A percentile compares a stretch with the other conserved stretches of the same genome.
Conservation (phyloP, 2,888 invertebrate species). For the Achlya flavicornis region DNA sequence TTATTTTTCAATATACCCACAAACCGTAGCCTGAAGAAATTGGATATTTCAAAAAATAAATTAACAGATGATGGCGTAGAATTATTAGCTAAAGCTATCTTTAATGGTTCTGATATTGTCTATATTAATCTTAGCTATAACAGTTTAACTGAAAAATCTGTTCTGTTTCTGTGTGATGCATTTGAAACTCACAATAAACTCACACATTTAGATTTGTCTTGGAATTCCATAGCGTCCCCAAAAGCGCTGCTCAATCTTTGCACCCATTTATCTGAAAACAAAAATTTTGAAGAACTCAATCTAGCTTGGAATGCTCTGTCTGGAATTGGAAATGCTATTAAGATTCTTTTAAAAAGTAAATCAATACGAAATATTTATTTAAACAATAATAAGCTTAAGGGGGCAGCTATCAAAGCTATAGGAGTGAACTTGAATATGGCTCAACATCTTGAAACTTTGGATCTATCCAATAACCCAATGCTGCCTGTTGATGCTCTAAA, state of each 20-base stretch:
- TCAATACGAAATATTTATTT: conserved; percentile 49
- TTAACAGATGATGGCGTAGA: conserved; percentile 54
- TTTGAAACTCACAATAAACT: conserved; percentile 57
- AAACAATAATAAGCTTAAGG: conserved; percentile 57
- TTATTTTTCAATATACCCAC: conserved; percentile 42
- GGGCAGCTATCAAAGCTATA: conserved; percentile 45
- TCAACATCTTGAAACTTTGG: conserved; percentile 49
- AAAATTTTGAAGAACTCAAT: conserved; percentile 50
- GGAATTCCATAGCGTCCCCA: conserved; percentile 56
- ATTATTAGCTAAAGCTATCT: conserved; percentile 46
- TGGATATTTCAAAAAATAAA: conserved; percentile 58
- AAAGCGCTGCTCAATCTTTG: conserved; percentile 48
- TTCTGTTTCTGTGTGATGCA: conserved; percentile 45
- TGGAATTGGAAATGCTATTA: conserved; percentile 50
- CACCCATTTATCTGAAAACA: conserved; percentile 45
- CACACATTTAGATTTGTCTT: conserved; percentile 59
- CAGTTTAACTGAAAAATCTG: conserved; percentile 50
- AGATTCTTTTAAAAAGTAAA: conserved; percentile 41
- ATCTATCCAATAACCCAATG: conserved; percentile 65
- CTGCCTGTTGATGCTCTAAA: conserved; percentile 48
- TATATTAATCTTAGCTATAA: conserved; percentile 59
- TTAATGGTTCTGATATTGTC: conserved; percentile 47
- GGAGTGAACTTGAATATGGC: conserved; percentile 40
- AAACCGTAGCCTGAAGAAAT: conserved; percentile 45
- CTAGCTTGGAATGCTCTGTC: conserved; percentile 62